These are phyloP conservation scores for Bostrychus sinensis DNA, from an alignment of 2,113 vertebrate genomes.

Conservation along the genomic window DNA sequence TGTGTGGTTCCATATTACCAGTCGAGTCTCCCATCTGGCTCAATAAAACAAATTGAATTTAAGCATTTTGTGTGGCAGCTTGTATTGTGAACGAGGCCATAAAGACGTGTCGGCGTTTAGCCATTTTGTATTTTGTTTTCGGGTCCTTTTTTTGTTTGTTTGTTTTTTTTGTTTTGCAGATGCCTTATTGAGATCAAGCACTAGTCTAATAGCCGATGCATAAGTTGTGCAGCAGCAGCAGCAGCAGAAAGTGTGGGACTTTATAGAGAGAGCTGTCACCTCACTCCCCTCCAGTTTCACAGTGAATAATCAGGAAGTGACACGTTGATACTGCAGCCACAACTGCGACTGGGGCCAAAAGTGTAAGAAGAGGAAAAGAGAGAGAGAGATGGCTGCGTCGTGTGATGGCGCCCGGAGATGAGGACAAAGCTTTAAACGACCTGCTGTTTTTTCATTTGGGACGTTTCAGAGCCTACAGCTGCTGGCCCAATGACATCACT, in stretches of 20 bases:
- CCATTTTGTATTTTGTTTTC: constrained; percentile 54
- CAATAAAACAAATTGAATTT: constrained; percentile 10
- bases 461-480: constrained; percentile 63
- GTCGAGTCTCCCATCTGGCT: too few relatives aligned
- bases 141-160: too few relatives aligned
- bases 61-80: constrained; percentile 48
- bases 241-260: constrained; percentile 25
- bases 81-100: constrained; percentile 10
- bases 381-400: constrained; percentile 60
- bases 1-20: too few relatives aligned
- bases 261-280: constrained; percentile 63
- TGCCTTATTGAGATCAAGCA: constrained; percentile 48
- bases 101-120: constrained; percentile 24
- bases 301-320: constrained; percentile 78
- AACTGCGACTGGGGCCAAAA: constrained; percentile 71
- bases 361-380: constrained; percentile 56
- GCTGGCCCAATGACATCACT: constrained; percentile 66
- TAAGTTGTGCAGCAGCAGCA: constrained; percentile 53
- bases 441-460: constrained; percentile 72
- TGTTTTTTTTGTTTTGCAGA: constrained; percentile 33
- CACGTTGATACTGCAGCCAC: constrained; percentile 72
- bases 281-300: constrained; percentile 66
- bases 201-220: constrained; percentile 45
- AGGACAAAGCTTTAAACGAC: constrained; percentile 28
- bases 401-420: constrained; percentile 51